These are phyloP conservation scores for Salmo trutta DNA, from an alignment of 2,797 vertebrate genomes.

Conservation along the genomic window DNA sequence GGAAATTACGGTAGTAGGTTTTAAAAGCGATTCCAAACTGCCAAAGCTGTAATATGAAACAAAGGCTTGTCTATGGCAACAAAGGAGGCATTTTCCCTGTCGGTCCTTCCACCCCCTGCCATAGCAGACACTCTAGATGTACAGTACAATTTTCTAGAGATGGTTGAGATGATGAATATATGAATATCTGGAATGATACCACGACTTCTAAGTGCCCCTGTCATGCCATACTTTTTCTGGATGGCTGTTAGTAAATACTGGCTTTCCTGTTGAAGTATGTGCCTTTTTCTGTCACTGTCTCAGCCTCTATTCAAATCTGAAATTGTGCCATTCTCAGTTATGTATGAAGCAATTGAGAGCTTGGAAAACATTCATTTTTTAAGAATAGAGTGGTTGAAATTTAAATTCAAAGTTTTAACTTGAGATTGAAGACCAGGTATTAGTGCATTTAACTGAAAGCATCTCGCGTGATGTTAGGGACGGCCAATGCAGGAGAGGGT, in stretches of 20 bases:
- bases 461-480: background rate
- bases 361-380: background rate
- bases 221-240: background rate
- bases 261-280: background rate
- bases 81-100: conserved; percentile 9
- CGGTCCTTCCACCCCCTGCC: background rate
- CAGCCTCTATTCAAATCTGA: conserved; percentile 34
- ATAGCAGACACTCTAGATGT: background rate
- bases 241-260: background rate
- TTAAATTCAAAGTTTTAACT: background rate
- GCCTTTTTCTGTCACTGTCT: background rate
- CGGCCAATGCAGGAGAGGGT: background rate
- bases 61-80: conserved; percentile 39
- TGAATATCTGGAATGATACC: background rate
- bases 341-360: conserved; percentile 9
- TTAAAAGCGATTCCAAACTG: conserved; percentile 53
- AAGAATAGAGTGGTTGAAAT: conserved; percentile 3
- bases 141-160: background rate
- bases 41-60: conserved; percentile 39
- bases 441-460: background rate
- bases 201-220: background rate
- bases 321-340: conserved; percentile 7
- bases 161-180: background rate
- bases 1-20: conserved; percentile 39
- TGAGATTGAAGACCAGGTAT: background rate